phyloP scores from a whole-genome alignment of 2,888 invertebrate species.

The Ommatoiulus sabulosus region DNA sequence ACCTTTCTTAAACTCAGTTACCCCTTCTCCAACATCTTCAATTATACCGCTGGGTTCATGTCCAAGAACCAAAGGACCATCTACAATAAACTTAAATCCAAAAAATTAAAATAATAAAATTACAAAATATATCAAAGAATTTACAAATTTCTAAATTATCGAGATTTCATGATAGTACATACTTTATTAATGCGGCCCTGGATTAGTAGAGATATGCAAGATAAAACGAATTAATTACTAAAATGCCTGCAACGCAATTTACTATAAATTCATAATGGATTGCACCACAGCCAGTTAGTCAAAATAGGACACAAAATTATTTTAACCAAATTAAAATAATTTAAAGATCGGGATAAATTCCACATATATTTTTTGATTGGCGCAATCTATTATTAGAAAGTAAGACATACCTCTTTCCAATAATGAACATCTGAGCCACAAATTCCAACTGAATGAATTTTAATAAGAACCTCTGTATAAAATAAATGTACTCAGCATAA shows the following conservation, averaged over 20 bases:
- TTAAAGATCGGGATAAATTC: no score
- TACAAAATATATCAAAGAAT: background rate
- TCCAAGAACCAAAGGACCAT: constrained; percentile 92
- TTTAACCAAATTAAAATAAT: no score
- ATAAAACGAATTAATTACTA: background rate
- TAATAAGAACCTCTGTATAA: constrained; percentile 81
- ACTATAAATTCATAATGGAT: no score
- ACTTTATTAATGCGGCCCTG: constrained; percentile 20
- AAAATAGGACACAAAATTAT: background rate
- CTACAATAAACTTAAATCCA: constrained; percentile 76
- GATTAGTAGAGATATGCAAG: background rate
- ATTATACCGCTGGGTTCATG: constrained; percentile 82
- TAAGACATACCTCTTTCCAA: constrained; percentile 82
- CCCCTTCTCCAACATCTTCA: constrained; percentile 76
- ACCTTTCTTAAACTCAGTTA: constrained; percentile 72
- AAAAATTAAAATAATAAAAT: background rate
- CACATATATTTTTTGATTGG: no score
- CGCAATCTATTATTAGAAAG: no score
- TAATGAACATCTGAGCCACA: constrained; percentile 96
- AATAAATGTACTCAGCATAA: constrained; percentile 61
- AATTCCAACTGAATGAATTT: constrained; percentile 95
- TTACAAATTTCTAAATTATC: background rate
- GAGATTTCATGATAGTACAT: background rate
- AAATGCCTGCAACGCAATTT: background rate
- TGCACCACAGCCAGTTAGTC: background rate